A percentile compares a stretch with the other conserved stretches of the same genome.
phyloP scores from a whole-genome alignment of 2,113 vertebrate genomes.

The Xenopus borealis region DNA sequence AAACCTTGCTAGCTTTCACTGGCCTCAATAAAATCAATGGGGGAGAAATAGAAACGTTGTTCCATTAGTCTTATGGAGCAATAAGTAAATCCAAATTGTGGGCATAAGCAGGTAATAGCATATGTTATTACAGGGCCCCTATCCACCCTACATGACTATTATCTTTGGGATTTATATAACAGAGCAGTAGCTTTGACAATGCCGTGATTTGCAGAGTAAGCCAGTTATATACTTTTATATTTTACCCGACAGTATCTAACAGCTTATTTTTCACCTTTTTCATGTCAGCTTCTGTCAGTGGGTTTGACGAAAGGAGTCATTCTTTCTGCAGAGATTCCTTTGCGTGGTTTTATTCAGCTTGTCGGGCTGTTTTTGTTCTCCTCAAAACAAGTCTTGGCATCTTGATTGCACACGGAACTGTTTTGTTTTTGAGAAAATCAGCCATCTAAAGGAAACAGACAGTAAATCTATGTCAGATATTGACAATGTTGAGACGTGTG shows the following conservation, averaged over 20 bases:
- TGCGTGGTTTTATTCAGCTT: not conserved
- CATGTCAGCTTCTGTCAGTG: not conserved
- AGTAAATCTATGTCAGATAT: conserved; percentile 36
- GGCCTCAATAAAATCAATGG: too few species aligned
- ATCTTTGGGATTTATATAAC: too few species aligned
- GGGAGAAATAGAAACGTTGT: too few species aligned
- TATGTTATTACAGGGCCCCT: too few species aligned
- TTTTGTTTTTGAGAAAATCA: conserved; percentile 21
- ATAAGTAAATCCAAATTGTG: not conserved
- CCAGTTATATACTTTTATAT: too few species aligned
- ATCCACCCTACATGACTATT: too few species aligned
- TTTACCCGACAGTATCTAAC: too few species aligned
- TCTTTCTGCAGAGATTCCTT: not conserved
- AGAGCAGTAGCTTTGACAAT: too few species aligned
- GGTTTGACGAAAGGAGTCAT: not conserved
- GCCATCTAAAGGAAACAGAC: conserved; percentile 5
- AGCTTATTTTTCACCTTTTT: too few species aligned
- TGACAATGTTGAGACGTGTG: conserved; percentile 10
- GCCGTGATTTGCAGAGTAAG: too few species aligned
- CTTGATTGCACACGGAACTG: not conserved
- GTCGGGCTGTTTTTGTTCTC: not conserved
- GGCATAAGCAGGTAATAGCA: not conserved
- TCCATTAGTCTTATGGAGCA: not conserved
- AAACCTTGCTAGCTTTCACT: too few species aligned
- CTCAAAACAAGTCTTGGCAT: not conserved